Percentiles rank a stretch among this genome's conserved stretches.
Conservation (phyloP, 1,140 invertebrate species). For the Agrypnia vestita region DNA sequence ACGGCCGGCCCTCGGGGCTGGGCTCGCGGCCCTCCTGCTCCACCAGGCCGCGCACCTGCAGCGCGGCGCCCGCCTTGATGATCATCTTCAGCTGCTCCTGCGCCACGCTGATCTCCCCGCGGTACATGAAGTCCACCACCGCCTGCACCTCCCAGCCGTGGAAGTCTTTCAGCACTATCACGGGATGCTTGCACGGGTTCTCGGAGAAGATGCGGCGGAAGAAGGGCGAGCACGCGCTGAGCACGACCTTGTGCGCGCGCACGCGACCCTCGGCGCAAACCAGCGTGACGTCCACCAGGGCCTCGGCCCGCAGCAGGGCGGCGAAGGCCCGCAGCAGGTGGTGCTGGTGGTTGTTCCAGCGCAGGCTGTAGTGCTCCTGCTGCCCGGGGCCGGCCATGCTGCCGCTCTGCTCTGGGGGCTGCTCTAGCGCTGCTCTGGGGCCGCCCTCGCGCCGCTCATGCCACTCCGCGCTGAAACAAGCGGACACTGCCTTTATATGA, state of each 20-base stretch:
- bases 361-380: conserved; percentile 88
- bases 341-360: conserved; percentile 93
- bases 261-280: conserved; percentile 88
- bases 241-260: conserved; percentile 90
- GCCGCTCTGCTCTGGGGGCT: conserved; percentile 63
- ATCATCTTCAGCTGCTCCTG: conserved; percentile 87
- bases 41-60: conserved; percentile 86
- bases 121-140: conserved; percentile 94
- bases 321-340: conserved; percentile 91
- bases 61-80: conserved; percentile 88
- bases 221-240: conserved; percentile 92
- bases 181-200: conserved; percentile 92
- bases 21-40: conserved; percentile 75
- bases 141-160: conserved; percentile 89
- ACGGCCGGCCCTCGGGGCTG: conserved; percentile 73
- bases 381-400: conserved; percentile 62
- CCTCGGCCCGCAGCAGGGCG: conserved; percentile 86
- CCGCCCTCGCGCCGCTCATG: conserved; percentile 24
- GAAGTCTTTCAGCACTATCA: conserved; percentile 92
- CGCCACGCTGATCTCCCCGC: conserved; percentile 89
- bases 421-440: conserved; percentile 66
- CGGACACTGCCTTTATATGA: not conserved
- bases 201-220: conserved; percentile 91
- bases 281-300: conserved; percentile 90
- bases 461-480: conserved; percentile 31